Base-by-base conservation (phyloP, 2,888 invertebrate genomes). In the Chouioia cunea region DNA sequence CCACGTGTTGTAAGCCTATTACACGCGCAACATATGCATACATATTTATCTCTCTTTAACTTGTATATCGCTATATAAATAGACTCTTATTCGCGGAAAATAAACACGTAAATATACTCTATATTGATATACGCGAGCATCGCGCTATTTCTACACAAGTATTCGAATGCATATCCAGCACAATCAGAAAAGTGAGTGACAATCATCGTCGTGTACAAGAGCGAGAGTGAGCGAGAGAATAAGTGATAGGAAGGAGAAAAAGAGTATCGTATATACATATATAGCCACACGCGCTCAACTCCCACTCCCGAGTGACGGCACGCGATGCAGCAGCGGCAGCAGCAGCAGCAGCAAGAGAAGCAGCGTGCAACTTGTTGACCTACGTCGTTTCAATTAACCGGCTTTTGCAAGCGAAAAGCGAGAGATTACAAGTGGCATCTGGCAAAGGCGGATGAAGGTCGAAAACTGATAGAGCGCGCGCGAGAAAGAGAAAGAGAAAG, bases 351-450 rank as follows among this genome's bases (percentile, higher is more conserved):
- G 46, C 47, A 36, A n/a, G n/a, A n/a, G n/a, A n/a, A n/a, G 50
- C 54, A 4, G 16, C 46, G 46, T n/a, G 60, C 47, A 50, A 74
- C 75, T 62, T 74, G 74, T 79, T 74, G 76, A 82, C 82, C 83
- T 83, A 83, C 82, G 78, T 77, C 82, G 83, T 82, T 83, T 83
- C 82, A 83, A 83, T 83, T 83, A 83, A 78, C 73, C 53, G 23
- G 12, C 22, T 14, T 20, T 36, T 44, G 23, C 15, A n/a, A 10
- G 20, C 44, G 10, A 23, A 4, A 0, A 16, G 52, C 14, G 12
- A 20, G 16, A 36, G 44, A 18, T 10, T 36, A 12, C 36, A 10
- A 36, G 36, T 36, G 36, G 36, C 36, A n/a, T n/a, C n/a, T n/a
- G 4, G 23, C 15, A 16, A 27, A 4, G 18, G 65, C 46, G 16